Evolutionary conservation across 2,888 invertebrate species (phyloP), one percentile per base, ranked within the genome.

Genomic region (Cheilosia variabilis): DNA sequence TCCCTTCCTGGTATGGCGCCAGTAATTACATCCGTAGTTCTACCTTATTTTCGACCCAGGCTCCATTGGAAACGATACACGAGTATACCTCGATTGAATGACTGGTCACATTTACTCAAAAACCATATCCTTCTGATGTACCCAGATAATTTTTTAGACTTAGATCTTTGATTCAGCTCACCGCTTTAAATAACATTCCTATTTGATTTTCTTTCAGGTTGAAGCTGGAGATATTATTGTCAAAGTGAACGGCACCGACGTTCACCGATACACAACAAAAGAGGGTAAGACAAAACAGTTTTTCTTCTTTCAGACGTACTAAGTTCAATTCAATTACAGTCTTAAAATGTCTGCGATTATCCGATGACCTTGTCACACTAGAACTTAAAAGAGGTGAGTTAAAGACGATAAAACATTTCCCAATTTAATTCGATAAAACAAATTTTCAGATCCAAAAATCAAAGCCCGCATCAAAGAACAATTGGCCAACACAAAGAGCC

Each of bases 141-240:
- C 9, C 27, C 0, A 10, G 9, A 34, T 1, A 34, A 34, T 34
- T 1, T 34, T 34, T 34, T 2, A 3, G 1, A 34, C 10, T 10
- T 10, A 10, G 0, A 9, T 10, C 10, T 10, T 10, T 10, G 0
- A 3, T 10, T 34, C 3, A 34, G 3, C 10, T 34, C 34, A 34
- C 37, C 13, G 13, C 4, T 37, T 37, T 37, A 4, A 37, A 22
- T 7, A 22, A 19, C 2, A 22, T 50, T 13, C 4, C 15, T 15
- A 41, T 66, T 77, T 62, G 77, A 34, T 66, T 58, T 68, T 47
- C 68, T 88, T 89, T 86, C 95, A 98, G 98, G 96, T 98, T 91
- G 97, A 98, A 94, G 97, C 97, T 91, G 98, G 98, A 90, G 98
- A 98, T 94, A 96, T 98, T 91, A 96, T 98, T 93, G 94, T 97